These are phyloP conservation scores for Bicyclus anynana DNA, from an alignment of 1,140 invertebrate genomes.

Conservation along the genomic window DNA sequence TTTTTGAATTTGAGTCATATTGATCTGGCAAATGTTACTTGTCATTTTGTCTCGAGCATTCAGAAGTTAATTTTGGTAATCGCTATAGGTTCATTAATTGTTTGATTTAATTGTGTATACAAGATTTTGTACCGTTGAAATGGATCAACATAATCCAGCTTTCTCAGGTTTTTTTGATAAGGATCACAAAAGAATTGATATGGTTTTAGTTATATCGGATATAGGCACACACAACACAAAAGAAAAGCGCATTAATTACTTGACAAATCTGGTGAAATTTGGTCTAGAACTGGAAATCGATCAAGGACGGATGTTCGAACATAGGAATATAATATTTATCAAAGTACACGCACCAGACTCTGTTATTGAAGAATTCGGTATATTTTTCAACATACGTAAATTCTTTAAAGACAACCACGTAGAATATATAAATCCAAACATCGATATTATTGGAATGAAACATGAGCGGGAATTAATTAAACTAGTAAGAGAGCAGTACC, in stretches of 20 bases:
- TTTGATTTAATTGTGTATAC: no score
- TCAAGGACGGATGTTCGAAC: slow-evolving; percentile 11
- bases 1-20: no score
- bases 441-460: slow-evolving; percentile 1
- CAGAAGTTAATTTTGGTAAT: no score
- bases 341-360: slow-evolving; percentile 30
- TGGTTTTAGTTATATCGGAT: slow-evolving; percentile 6
- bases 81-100: no score
- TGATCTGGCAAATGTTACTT: no score
- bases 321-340: slow-evolving; percentile 27
- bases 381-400: slow-evolving; percentile 24
- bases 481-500: slow-evolving; percentile 24
- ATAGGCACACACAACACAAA: neutral
- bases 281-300: slow-evolving; percentile 9
- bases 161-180: slow-evolving; percentile 9
- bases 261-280: neutral
- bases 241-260: neutral
- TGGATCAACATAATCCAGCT: neutral
- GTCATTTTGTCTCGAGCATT: no score
- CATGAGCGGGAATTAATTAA: slow-evolving; percentile 28
- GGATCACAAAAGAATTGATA: slow-evolving; percentile 6
- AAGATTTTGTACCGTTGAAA: neutral
- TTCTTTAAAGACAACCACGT: slow-evolving; percentile 30
- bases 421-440: slow-evolving; percentile 22
- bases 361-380: slow-evolving; percentile 25